Percentiles rank a stretch among this genome's conserved stretches.
Evolutionary conservation across 2,113 vertebrate species (phyloP).

Genomic region (Rhea pennata): DNA sequence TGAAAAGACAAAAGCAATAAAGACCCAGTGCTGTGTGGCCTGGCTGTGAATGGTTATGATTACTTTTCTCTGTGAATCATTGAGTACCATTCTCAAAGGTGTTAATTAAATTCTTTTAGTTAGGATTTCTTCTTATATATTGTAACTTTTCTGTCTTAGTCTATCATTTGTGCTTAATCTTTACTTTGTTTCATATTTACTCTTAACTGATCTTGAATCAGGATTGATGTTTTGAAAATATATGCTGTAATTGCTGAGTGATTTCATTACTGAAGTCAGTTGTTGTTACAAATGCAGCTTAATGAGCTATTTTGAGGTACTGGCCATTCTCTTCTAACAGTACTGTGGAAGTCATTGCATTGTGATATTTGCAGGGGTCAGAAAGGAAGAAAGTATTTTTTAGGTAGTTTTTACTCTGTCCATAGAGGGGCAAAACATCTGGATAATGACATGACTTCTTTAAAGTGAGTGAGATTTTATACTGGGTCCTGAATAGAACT

Average conservation of each 20-base stretch:
- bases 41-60: neutral
- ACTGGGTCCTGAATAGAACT: neutral
- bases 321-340: neutral
- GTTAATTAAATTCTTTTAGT: constrained; percentile 36
- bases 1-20: constrained; percentile 42
- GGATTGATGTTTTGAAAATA: neutral
- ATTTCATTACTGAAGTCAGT: constrained; percentile 7
- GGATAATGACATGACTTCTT: neutral
- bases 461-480: neutral
- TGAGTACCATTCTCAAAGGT: neutral
- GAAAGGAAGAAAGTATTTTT: neutral
- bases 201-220: neutral
- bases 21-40: neutral
- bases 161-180: neutral
- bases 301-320: constrained; percentile 23
- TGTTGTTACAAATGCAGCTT: neutral
- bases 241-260: neutral
- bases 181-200: neutral
- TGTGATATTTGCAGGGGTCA: neutral
- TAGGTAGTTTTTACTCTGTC: neutral
- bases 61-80: neutral
- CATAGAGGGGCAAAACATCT: neutral
- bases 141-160: neutral
- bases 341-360: neutral
- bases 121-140: constrained; percentile 1